Percentiles rank a stretch among this genome's conserved stretches.
phyloP scores from a whole-genome alignment of 2,888 invertebrate genomes.

The Mythimna ferrago region DNA sequence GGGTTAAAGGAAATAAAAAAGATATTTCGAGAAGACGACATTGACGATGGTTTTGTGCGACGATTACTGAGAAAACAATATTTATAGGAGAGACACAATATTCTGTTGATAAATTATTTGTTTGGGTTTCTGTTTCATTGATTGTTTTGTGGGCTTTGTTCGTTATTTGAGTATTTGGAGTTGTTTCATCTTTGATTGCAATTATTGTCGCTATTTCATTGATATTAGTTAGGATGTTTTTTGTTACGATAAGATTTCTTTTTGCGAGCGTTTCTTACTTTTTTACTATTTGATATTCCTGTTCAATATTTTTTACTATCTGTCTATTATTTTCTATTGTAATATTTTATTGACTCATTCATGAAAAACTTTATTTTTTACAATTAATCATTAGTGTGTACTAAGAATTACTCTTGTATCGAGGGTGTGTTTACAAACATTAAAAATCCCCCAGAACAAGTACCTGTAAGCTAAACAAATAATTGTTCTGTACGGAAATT shows the following conservation, averaged over 20 bases:
- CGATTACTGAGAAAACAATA: slow-evolving; percentile 51
- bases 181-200: slow-evolving; percentile 10
- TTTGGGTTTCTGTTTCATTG: slow-evolving; percentile 41
- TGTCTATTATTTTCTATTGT: background rate
- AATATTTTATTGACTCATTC: background rate
- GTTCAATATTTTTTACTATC: background rate
- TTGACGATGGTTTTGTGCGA: slow-evolving; percentile 33
- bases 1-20: slow-evolving; percentile 46
- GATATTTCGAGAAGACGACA: slow-evolving; percentile 39
- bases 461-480: no score
- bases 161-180: slow-evolving; percentile 12
- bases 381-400: no score
- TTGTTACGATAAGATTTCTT: background rate
- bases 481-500: no score
- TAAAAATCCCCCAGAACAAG: no score
- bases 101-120: slow-evolving; percentile 44
- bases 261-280: background rate
- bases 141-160: slow-evolving; percentile 23
- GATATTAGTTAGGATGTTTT: background rate
- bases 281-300: background rate
- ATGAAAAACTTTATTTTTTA: background rate
- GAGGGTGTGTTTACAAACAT: no score
- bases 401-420: no score
- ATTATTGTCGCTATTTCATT: slow-evolving; percentile 10
- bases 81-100: slow-evolving; percentile 38